These are phyloP conservation scores for Clinocottus analis DNA, from an alignment of 2,113 vertebrate genomes.

Conservation along the genomic window DNA sequence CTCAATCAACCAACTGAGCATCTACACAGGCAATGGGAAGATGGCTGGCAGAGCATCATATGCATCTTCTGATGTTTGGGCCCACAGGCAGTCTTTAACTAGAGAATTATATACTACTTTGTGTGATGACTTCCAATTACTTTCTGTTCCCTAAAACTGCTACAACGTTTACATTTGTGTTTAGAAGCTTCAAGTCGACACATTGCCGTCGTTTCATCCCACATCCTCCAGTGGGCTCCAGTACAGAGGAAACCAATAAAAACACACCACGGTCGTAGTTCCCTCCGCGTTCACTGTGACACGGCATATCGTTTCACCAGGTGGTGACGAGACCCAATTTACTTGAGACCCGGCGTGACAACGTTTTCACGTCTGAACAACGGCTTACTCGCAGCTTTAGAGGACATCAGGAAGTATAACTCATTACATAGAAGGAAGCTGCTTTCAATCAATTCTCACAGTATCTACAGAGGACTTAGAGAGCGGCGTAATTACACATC, in stretches of 20 bases:
- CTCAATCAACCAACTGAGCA: constrained; percentile 2
- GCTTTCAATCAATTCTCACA: constrained; percentile 38
- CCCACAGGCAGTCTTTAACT: neutral
- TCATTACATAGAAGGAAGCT: constrained; percentile 12
- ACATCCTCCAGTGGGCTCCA: constrained; percentile 1
- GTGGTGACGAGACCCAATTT: constrained; percentile 22
- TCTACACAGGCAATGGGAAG: constrained; percentile 3
- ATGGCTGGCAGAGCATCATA: neutral
- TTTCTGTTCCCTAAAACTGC: constrained; percentile 20
- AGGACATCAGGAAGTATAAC: constrained; percentile 19
- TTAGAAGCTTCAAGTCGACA: constrained; percentile 33
- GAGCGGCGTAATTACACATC: constrained; percentile 19
- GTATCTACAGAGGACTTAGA: constrained; percentile 16
- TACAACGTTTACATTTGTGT: neutral
- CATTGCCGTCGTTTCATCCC: constrained; percentile 7
- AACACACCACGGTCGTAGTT: neutral
- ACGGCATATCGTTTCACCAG: constrained; percentile 33
- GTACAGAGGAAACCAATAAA: constrained; percentile 2
- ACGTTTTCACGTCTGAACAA: constrained; percentile 25
- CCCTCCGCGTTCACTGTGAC: constrained; percentile 23
- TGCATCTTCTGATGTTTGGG: neutral
- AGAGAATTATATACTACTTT: neutral
- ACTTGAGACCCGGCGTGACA: constrained; percentile 14
- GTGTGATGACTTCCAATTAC: neutral
- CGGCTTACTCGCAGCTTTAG: constrained; percentile 25